Percentiles rank a stretch among this genome's conserved stretches.
phyloP scores from a whole-genome alignment of 2,888 invertebrate species.

The Aspidiotus rigidus region DNA sequence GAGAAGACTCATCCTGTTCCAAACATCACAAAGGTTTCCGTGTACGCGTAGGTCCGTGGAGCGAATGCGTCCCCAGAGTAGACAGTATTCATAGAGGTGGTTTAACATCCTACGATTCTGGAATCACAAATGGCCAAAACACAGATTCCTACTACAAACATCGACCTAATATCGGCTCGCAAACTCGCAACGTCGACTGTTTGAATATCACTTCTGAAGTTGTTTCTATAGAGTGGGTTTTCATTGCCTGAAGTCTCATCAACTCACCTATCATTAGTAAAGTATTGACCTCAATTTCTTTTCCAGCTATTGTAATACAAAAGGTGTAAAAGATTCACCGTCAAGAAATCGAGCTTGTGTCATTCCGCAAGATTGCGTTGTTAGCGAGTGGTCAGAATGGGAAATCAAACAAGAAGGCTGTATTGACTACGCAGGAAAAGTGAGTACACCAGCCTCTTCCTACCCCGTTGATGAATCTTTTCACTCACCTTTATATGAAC shows the following conservation, averaged over 20 bases:
- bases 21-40: constrained; percentile 36
- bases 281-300: not conserved
- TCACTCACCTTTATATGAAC: not conserved
- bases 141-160: constrained; percentile 40
- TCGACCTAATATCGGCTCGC: constrained; percentile 40
- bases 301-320: not conserved
- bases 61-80: constrained; percentile 37
- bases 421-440: constrained; percentile 42
- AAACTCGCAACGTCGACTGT: constrained; percentile 39
- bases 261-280: not conserved
- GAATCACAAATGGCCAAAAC: constrained; percentile 16
- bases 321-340: constrained; percentile 21
- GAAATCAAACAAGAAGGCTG: constrained; percentile 49
- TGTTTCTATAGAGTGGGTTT: constrained; percentile 36
- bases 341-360: constrained; percentile 46
- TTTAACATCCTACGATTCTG: constrained; percentile 21
- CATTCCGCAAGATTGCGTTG: constrained; percentile 48
- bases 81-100: constrained; percentile 20
- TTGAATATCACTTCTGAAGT: constrained; percentile 38
- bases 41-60: constrained; percentile 40
- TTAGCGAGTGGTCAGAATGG: constrained; percentile 55
- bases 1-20: constrained; percentile 36
- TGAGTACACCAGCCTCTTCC: constrained; percentile 34
- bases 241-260: not conserved
- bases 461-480: not conserved